phyloP scores from a whole-genome alignment of 2,888 invertebrate species.

The Sicus ferrugineus region DNA sequence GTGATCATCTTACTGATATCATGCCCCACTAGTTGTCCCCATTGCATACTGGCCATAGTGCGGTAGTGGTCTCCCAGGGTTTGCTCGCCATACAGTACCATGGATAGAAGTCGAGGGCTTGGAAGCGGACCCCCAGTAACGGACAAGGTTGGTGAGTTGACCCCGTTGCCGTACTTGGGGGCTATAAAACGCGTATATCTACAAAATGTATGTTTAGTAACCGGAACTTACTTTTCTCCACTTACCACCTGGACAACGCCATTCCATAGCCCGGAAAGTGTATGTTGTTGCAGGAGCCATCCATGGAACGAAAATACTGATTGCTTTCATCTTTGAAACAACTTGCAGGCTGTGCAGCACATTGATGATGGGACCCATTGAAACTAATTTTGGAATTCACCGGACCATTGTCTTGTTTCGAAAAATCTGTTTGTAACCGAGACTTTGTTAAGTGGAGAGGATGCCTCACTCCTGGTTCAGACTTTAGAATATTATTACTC shows the following conservation, averaged over 20 bases:
- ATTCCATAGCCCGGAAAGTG: conserved; percentile 47
- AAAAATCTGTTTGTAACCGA: too few relatives aligned
- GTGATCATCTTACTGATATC: conserved; percentile 49
- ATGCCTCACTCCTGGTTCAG: too few relatives aligned
- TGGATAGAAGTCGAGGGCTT: conserved; percentile 52
- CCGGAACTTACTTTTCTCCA: too few relatives aligned
- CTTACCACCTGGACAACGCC: conserved; percentile 41
- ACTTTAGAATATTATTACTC: too few relatives aligned
- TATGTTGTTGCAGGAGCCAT: conserved; percentile 57
- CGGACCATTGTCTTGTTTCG: too few relatives aligned
- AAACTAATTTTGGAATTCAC: too few relatives aligned
- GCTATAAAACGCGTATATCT: conserved; percentile 50
- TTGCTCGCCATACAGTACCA: conserved; percentile 52
- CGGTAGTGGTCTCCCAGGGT: conserved; percentile 48
- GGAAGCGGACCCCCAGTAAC: conserved; percentile 45
- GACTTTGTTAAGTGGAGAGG: too few relatives aligned
- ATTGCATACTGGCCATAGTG: conserved; percentile 55
- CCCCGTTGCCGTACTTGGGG: conserved; percentile 47
- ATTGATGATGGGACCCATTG: conserved; percentile 36
- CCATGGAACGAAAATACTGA: conserved; percentile 51
- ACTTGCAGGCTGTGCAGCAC: conserved; percentile 49
- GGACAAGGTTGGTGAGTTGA: conserved; percentile 42
- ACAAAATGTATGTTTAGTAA: too few relatives aligned
- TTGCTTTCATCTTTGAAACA: conserved; percentile 50
- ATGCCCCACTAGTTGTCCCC: conserved; percentile 55